Evolutionary conservation across 2,113 vertebrate genomes (phyloP), one percentile per base, ranked within the genome.

Genomic region (Regulus satrapa): DNA sequence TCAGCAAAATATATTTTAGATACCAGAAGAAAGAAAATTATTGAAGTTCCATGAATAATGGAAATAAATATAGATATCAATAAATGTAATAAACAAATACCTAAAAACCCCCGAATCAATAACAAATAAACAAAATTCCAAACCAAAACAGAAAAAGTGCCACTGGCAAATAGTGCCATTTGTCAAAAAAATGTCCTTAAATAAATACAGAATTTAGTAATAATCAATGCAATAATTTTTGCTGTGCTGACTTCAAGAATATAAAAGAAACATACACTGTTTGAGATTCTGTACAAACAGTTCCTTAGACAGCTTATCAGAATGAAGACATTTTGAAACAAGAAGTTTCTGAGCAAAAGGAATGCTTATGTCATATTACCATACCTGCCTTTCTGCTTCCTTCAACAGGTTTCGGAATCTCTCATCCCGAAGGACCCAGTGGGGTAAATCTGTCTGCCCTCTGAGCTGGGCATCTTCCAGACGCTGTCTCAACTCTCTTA

Each of bases 341-440:
- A 38, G 26, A 40, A 46, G 14, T 31, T 73, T 55, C 62, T 66
- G 41, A 46, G 24, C 3, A 23, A 2, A 43, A 5, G 15, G 51
- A 79, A 29, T 3, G 26, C 31, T 77, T 20, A 6, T 31, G 29
- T 45, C 16, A 2, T 4, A 19, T 59, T 38, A 55, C 63, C 97
- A 81, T 97, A 99, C 99, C 98, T 99, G 99, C 98, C 98, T 98
- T 97, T 99, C 99, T n/a, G 99, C 99, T 97, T 99, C 99, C 89
- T 98, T 98, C 77, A 99, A 96, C 79, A 99, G 96, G 93, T 96
- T 98, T 73, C 98, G 98, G 97, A 99, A 99, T 59, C 99, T 98
- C 71, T 99, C 99, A 61, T 99, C 99, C 49, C 99, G 98, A 96
- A 99, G 98, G 69, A 99, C 99, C 99, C 99, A 99, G 92, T 98